Percentiles rank a stretch among this genome's conserved stretches.
Conservation (phyloP, 2,797 vertebrate species). For the Diplodus sargus region DNA sequence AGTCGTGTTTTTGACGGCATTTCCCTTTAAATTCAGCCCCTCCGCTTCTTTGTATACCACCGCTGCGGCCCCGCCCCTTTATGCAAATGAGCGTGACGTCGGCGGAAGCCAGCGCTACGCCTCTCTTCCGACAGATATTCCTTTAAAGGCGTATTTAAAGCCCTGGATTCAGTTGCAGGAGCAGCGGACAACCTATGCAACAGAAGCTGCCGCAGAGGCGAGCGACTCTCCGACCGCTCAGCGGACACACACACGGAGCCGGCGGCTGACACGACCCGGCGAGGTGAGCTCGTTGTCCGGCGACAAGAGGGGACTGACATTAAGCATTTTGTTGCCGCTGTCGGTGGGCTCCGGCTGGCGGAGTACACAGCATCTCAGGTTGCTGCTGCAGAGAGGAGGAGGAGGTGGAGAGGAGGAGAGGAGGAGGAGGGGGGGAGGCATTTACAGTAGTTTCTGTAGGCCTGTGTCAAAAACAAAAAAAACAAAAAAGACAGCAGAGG, state of each 20-base stretch:
- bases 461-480: slow-evolving; percentile 67
- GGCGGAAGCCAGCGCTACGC: slow-evolving; percentile 77
- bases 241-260: slow-evolving; percentile 58
- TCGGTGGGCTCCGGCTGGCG: slow-evolving; percentile 41
- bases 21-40: slow-evolving; percentile 27
- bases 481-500: slow-evolving; percentile 53
- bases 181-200: slow-evolving; percentile 70
- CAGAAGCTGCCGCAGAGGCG: slow-evolving; percentile 52
- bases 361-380: slow-evolving; percentile 81
- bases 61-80: slow-evolving; percentile 63
- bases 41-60: slow-evolving; percentile 18
- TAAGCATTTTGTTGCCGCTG: slow-evolving; percentile 44
- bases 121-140: slow-evolving; percentile 79
- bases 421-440: slow-evolving; percentile 19
- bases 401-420: not conserved
- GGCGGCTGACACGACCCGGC: slow-evolving; percentile 63
- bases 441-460: slow-evolving; percentile 68
- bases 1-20: not conserved
- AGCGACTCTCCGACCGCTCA: slow-evolving; percentile 51
- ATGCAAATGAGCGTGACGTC: slow-evolving; percentile 76
- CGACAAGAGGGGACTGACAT: slow-evolving; percentile 2
- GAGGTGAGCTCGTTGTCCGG: slow-evolving; percentile 67
- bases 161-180: slow-evolving; percentile 69
- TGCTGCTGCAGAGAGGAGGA: slow-evolving; percentile 68
- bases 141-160: slow-evolving; percentile 86